Percentiles rank a stretch among this genome's conserved stretches.
Evolutionary conservation across 2,888 invertebrate species (phyloP).

Genomic region (Trisateles emortualis): DNA sequence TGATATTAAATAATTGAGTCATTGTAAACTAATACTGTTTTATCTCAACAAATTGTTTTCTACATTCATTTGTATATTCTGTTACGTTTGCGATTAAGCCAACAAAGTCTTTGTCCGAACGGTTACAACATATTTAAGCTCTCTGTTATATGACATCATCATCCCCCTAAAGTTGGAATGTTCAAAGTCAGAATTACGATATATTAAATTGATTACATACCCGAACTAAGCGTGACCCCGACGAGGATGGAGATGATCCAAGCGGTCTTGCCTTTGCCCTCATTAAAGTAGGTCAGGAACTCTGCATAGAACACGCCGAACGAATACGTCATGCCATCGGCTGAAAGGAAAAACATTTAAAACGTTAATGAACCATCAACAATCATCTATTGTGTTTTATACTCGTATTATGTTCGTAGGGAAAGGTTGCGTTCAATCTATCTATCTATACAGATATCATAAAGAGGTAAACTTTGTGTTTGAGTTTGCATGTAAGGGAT

Average conservation of each 20-base stretch:
- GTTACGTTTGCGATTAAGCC: not conserved
- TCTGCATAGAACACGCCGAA: constrained; percentile 97
- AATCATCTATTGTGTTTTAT: not conserved
- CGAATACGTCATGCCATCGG: constrained; percentile 99
- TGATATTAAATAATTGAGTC: constrained; percentile 19
- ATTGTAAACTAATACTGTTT: constrained; percentile 19
- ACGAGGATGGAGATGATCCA: constrained; percentile 98
- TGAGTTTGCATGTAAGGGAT: too few relatives aligned
- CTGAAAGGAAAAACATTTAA: constrained; percentile 85
- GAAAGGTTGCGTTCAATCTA: not conserved
- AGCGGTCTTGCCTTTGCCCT: constrained; percentile 94
- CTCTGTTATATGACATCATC: constrained; percentile 1
- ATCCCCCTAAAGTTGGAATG: constrained; percentile 14
- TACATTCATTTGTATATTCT: too few relatives aligned
- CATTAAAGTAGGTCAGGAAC: constrained; percentile 93
- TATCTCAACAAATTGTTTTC: too few relatives aligned
- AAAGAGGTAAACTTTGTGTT: too few relatives aligned
- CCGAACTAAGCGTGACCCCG: constrained; percentile 97
- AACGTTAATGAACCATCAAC: constrained; percentile 27
- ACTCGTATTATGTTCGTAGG: not conserved
- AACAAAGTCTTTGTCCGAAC: not conserved
- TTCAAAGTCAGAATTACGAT: constrained; percentile 12
- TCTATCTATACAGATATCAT: too few relatives aligned
- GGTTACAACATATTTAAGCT: not conserved
- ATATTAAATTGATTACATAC: constrained; percentile 89